A percentile compares a stretch with the other conserved stretches of the same genome.
Evolutionary conservation across 1,140 invertebrate species (phyloP).

Genomic region (Drosophila murphyi): DNA sequence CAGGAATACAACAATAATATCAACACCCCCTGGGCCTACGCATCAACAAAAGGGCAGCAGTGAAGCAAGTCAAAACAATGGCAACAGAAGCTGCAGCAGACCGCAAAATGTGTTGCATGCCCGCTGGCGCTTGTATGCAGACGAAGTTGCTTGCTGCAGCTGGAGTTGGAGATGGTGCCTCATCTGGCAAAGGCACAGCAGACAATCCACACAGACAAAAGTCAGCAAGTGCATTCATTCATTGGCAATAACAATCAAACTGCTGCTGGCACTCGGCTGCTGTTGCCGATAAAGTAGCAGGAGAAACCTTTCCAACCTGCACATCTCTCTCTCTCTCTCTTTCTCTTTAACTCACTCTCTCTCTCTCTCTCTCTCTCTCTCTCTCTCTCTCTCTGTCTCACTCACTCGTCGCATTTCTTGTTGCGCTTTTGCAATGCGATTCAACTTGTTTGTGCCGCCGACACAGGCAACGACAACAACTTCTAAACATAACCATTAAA

Average conservation of each 20-base stretch:
- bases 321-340: not conserved
- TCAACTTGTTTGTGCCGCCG: slow-evolving; percentile 67
- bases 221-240: slow-evolving; percentile 76
- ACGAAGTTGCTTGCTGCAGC: slow-evolving; percentile 34
- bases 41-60: slow-evolving; percentile 48
- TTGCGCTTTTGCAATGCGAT: slow-evolving; percentile 73
- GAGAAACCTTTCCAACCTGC: slow-evolving; percentile 3
- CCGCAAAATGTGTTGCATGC: slow-evolving; percentile 80
- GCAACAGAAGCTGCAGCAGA: slow-evolving; percentile 65
- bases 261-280: slow-evolving; percentile 65
- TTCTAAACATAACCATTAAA: slow-evolving; percentile 48
- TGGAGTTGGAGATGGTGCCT: slow-evolving; percentile 20
- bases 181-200: slow-evolving; percentile 34
- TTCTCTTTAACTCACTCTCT: not conserved
- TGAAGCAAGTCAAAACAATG: slow-evolving; percentile 55
- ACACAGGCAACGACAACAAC: slow-evolving; percentile 20
- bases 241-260: slow-evolving; percentile 82
- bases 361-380: slow-evolving; percentile 4
- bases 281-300: slow-evolving; percentile 17
- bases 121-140: slow-evolving; percentile 54
- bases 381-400: not conserved
- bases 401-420: slow-evolving; percentile 36
- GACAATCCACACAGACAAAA: slow-evolving; percentile 60
- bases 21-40: slow-evolving; percentile 68
- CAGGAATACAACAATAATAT: slow-evolving; percentile 53